Base-by-base conservation (phyloP, 1,140 invertebrate species). In the Microvelia longipes region DNA sequence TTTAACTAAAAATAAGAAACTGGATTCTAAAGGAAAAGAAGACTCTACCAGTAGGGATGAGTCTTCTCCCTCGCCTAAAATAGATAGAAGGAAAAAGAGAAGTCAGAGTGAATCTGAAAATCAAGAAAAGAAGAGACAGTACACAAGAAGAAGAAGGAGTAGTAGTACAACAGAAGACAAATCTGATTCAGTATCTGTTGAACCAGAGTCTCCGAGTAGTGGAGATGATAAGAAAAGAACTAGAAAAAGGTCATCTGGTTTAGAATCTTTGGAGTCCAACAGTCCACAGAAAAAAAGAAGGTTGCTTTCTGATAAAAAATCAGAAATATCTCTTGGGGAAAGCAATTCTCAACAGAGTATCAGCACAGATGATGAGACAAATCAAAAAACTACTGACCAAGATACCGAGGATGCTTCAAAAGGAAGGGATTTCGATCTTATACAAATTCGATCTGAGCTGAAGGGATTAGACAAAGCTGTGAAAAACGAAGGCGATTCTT, bases 371-470 rank as follows among this genome's bases (percentile, higher is more conserved):
- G 62, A 64, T 13, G 15, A 15, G 2, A 13, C 62, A 13, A 14
- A 5, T 24, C 5, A 64, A 64, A 64, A 64, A 64, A 2, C 62
- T 13, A 13, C 25, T 64, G 62, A 64, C 5, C 35, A 11, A 19
- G 35, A 50, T 24, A 26, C 62, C 14, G 69, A 71, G 13, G 68
- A 71, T 26, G 73, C 69, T 76, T 80, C 84, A 0, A 87, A 87
- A 73, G 87, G 87, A 19, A 80, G 88, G 2, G 89, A 90, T 76
- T 91, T 90, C 75, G 90, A 92, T 80, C 80, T 92, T 1, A 90
- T 89, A 79, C 88, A 92, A 80, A 92, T 92, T 70, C 80, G 90
- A 73, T 91, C 88, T 0, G 90, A 93, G 77, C 77, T 92, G 0
- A 93, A 92, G 78, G 90, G 90, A 26, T 85, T 92, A 29, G 85